Percentiles rank a stretch among this genome's conserved stretches.
Conservation (phyloP, 2,797 vertebrate genomes). For the Odontamblyopus rebecca region DNA sequence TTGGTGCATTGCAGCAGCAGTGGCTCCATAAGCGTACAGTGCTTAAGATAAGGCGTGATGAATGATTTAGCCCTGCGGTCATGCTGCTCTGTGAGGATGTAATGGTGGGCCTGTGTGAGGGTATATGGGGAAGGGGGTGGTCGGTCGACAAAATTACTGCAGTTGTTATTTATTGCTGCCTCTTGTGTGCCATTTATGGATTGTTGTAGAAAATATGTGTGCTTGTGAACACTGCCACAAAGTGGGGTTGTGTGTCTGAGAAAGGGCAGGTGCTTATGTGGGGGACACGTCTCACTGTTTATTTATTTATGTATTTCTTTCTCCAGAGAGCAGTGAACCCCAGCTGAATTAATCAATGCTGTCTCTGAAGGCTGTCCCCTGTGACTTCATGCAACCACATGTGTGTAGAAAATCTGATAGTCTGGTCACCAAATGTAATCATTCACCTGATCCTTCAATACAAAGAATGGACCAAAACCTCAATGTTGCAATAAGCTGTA, state of each 20-base stretch:
- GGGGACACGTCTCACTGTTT: constrained; percentile 33
- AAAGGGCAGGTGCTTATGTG: constrained; percentile 30
- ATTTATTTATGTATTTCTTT: constrained; percentile 57
- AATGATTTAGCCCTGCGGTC: constrained; percentile 53
- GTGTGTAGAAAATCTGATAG: constrained; percentile 43
- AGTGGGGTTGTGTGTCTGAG: constrained; percentile 6
- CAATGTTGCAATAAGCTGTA: constrained; percentile 23
- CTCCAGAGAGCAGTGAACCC: constrained; percentile 38
- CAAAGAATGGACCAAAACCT: constrained; percentile 32
- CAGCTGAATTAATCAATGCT: constrained; percentile 58
- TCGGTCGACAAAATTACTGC: constrained; percentile 23
- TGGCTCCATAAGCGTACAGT: constrained; percentile 35
- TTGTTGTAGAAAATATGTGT: constrained; percentile 26
- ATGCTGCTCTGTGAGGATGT: constrained; percentile 16
- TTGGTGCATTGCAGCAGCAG: constrained; percentile 55
- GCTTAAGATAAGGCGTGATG: constrained; percentile 50
- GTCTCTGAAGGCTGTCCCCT: constrained; percentile 44
- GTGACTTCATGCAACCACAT: constrained; percentile 52
- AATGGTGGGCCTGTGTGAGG: constrained; percentile 12
- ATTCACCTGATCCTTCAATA: constrained; percentile 46
- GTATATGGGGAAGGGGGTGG: constrained; percentile 6
- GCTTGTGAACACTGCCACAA: constrained; percentile 4
- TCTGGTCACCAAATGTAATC: constrained; percentile 54
- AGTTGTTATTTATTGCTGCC: constrained; percentile 29
- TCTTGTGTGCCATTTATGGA: constrained; percentile 21